Base-by-base conservation (phyloP, 2,888 invertebrate species). In the Leptinotarsa tumamoca region DNA sequence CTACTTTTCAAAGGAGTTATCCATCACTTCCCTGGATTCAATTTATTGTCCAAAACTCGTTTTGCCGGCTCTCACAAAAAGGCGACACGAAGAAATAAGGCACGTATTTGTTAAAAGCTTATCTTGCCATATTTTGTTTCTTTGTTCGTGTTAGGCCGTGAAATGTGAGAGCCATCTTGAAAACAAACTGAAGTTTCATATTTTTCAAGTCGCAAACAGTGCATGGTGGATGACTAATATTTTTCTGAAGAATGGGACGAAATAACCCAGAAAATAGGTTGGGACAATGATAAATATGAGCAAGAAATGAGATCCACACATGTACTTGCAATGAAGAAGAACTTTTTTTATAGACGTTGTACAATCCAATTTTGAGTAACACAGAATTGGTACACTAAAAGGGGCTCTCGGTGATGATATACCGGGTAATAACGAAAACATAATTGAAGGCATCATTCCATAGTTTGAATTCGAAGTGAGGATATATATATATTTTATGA, bases 31-130 rank as follows among this genome's bases (percentile, higher is more conserved):
- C 14, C 56, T 52, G 61, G 72, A 75, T 75, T 75, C 72, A 72
- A 66, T 75, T 72, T 72, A 69, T 72, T 69, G 72, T 72, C 69
- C 69, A 75, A 67, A 75, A 75, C 72, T 75, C 72, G 72, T 75
- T 75, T 67, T 15, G n/a, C 23, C 17, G 66, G 54, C 66, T 68
- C 72, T 69, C 71, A 23, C 61, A 56, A 68, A 66, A 67, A 56
- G 63, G 68, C 33, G 66, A 71, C 66, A 71, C 73, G 74, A 76
- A 73, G 73, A 78, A 73, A 79, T 74, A 72, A 72, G 73, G 78
- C 73, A 72, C 78, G 76, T 79, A 79, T 79, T 78, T 79, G 77
- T 78, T 78, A 76, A 75, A 75, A 78, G 79, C 79, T 79, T 79
- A 79, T 79, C 74, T 76, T 76, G 72, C 74, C 76, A 78, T 79